Conservation (phyloP, 2,888 invertebrate genomes). For the Platycnemis pennipes region DNA sequence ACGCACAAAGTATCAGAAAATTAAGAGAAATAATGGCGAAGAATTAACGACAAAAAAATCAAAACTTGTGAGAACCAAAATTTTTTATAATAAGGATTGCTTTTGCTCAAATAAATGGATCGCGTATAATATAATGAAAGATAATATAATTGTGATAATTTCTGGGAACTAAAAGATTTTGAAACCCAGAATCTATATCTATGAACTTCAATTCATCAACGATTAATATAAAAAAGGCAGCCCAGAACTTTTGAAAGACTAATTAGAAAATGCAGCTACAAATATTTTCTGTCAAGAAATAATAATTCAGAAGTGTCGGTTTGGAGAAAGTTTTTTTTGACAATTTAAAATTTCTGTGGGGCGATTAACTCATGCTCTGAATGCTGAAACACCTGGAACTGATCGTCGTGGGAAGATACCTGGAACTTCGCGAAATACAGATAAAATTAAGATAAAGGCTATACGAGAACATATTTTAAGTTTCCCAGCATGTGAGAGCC, state of each 20-base stretch:
- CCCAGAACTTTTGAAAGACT: conserved; percentile 71
- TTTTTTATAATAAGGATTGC: conserved; percentile 69
- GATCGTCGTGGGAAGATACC: conserved; percentile 70
- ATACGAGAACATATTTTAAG: no score
- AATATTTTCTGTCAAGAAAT: conserved; percentile 71
- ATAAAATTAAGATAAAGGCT: neutral
- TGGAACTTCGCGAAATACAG: conserved; percentile 56
- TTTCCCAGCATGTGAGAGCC: no score
- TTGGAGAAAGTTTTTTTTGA: conserved; percentile 71
- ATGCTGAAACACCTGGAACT: conserved; percentile 69
- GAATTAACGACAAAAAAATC: conserved; percentile 72
- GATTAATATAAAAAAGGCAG: conserved; percentile 71
- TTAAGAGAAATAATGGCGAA: conserved; percentile 72
- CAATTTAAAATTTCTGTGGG: conserved; percentile 69
- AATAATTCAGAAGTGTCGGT: conserved; percentile 71
- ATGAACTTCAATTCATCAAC: conserved; percentile 71
- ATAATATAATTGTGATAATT: conserved; percentile 72
- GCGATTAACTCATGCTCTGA: conserved; percentile 71
- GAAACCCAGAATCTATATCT: conserved; percentile 71
- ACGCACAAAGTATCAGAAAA: conserved; percentile 56
- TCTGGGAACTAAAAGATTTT: conserved; percentile 72
- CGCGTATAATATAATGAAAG: conserved; percentile 71
- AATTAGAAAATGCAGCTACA: conserved; percentile 71
- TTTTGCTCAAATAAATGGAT: conserved; percentile 71
- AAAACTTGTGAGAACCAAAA: conserved; percentile 71